These are phyloP conservation scores for Python bivittatus DNA, from an alignment of 2,113 vertebrate genomes.

Conservation along the genomic window DNA sequence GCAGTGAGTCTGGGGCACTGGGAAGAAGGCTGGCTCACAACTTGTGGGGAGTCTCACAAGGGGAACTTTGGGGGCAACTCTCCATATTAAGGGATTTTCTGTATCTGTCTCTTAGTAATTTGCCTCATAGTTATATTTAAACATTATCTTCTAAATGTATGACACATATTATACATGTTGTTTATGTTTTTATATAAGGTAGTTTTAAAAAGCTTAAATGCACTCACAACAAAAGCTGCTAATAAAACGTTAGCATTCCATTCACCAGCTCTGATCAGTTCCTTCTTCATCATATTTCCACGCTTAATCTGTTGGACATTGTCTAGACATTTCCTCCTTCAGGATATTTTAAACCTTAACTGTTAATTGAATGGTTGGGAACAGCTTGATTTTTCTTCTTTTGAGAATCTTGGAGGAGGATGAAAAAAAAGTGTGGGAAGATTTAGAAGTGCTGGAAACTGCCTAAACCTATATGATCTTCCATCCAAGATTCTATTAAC, in stretches of 20 bases:
- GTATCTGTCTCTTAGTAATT: background rate
- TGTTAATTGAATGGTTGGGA: slow-evolving; percentile 4
- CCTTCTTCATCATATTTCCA: background rate
- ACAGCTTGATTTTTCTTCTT: background rate
- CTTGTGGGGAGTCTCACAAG: background rate
- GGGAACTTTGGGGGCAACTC: background rate
- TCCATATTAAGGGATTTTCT: background rate
- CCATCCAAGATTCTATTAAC: background rate
- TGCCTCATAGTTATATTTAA: background rate
- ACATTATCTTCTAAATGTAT: background rate
- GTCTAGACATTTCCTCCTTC: background rate
- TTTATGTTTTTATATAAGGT: background rate
- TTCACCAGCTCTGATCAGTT: background rate
- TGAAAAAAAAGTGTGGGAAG: background rate
- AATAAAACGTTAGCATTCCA: background rate
- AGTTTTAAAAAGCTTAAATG: background rate
- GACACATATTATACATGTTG: no score
- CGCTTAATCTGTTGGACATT: background rate
- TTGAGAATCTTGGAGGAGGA: background rate
- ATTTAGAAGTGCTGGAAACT: background rate
- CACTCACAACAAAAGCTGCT: background rate
- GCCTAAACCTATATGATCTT: background rate
- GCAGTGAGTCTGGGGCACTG: background rate
- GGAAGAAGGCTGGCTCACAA: background rate
- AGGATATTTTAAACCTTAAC: slow-evolving; percentile 9